These are phyloP conservation scores for Henricia sp. DNA, from an alignment of 53 echinoderm and acorn worm genomes.

Conservation along the genomic window DNA sequence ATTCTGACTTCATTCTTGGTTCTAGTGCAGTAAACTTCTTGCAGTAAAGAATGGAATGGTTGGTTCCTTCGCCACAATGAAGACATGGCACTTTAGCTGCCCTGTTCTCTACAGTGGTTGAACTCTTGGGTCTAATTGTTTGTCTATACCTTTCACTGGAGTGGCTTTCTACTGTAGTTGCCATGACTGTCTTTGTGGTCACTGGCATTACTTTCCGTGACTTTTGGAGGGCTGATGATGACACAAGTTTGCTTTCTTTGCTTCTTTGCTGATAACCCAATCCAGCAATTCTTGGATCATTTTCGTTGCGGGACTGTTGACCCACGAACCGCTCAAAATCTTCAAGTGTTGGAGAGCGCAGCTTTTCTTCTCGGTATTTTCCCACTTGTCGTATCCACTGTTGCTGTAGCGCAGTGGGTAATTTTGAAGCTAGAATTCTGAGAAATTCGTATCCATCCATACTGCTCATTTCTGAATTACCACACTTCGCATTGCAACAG, in stretches of 20 bases:
- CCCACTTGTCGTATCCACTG: no score
- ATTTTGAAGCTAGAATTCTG: conserved; percentile 41
- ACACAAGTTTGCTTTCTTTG: conserved; percentile 17
- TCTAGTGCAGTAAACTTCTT: neutral
- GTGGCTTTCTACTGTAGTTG: conserved; percentile 23
- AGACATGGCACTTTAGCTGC: conserved; percentile 18
- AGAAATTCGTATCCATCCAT: no score
- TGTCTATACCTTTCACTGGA: neutral
- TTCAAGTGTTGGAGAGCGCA: no score
- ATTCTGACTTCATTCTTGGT: conserved; percentile 39
- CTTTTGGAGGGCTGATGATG: neutral
- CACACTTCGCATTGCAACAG: no score
- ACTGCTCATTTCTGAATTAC: no score
- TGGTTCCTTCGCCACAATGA: conserved; percentile 38
- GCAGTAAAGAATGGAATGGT: no score
- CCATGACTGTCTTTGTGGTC: conserved; percentile 3
- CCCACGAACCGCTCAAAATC: no score
- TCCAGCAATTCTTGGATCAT: no score
- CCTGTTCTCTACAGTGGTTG: neutral
- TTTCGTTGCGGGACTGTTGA: no score
- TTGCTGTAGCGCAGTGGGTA: conserved; percentile 59
- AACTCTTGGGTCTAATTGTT: neutral
- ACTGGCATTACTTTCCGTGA: no score
- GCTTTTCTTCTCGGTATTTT: no score
- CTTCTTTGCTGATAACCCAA: no score